phyloP scores from a whole-genome alignment of 1,140 invertebrate species.

The Mizuhopecten yessoensis region DNA sequence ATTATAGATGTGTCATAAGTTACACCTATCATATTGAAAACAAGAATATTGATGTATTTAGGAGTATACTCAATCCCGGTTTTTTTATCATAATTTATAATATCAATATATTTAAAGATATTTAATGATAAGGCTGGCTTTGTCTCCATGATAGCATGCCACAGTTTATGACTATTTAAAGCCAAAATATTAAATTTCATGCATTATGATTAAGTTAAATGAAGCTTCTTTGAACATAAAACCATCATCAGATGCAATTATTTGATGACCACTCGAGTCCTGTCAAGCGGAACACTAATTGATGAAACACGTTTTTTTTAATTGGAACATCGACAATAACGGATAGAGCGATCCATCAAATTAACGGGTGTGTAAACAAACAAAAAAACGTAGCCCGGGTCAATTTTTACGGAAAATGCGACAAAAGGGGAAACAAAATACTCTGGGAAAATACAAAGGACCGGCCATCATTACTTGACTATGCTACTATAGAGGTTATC shows the following conservation, averaged over 20 bases:
- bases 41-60: too few species aligned
- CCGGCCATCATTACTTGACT: neutral
- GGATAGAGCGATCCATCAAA: slow-evolving; percentile 2
- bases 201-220: neutral
- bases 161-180: neutral
- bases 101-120: neutral
- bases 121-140: neutral
- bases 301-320: neutral
- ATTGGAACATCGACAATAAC: neutral
- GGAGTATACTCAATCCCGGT: too few species aligned
- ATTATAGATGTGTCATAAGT: too few species aligned
- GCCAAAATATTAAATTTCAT: neutral
- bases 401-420: neutral
- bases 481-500: neutral
- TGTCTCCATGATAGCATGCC: neutral
- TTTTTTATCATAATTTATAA: slow-evolving; percentile 4
- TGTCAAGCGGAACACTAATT: neutral
- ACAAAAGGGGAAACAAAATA: neutral
- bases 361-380: neutral
- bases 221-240: neutral
- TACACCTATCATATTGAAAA: too few species aligned
- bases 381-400: neutral
- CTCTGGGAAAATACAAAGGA: neutral
- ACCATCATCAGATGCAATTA: neutral
- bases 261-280: neutral